Evolutionary conservation across 2,113 vertebrate genomes (phyloP), one percentile per base, ranked within the genome.

Genomic region (Chloropsis hardwickii): DNA sequence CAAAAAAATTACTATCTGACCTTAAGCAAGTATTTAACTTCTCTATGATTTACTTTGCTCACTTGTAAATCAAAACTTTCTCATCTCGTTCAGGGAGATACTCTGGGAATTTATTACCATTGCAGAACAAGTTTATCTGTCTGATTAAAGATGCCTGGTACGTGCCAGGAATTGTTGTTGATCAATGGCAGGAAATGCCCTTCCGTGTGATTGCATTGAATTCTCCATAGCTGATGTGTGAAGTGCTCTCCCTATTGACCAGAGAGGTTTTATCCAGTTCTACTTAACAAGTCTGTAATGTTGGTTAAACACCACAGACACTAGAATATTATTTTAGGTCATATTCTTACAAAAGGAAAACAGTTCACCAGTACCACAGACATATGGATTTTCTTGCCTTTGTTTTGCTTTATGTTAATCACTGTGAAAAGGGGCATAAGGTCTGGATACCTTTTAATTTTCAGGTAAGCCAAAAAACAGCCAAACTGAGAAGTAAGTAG

Each of bases 111-210:
- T 85, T 88, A 73, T 56, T 79, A 35, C 27, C 9, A 0, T 57
- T 66, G 74, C 23, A 70, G 50, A 71, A 56, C 72, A 73, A 65
- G 72, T 88, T 78, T 87, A 81, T 37, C 31, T 60, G 37, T 87
- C 31, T n/a, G 44, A 61, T 89, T 88, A 76, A 91, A 95, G 81
- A n/a, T 21, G 20, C 65, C 45, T 91, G 81, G 65, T 95, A 92
- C 95, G 74, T 83, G 76, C 48, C 69, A 67, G 69, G 77, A 88
- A 76, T 92, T 90, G 44, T 29, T 64, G 72, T 56, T 81, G 69
- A 73, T 83, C 69, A 16, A 31, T 81, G 37, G 65, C 45, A 84
- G 77, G 79, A 94, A 94, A 74, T 45, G 57, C 67, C 83, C 58
- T 82, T 88, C 53, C 7, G 3, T 3, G 1, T 50, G 71, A 28